A percentile compares a stretch with the other conserved stretches of the same genome.
Evolutionary conservation across 1,140 invertebrate genomes (phyloP).

Genomic region (Ectropis grisescens): DNA sequence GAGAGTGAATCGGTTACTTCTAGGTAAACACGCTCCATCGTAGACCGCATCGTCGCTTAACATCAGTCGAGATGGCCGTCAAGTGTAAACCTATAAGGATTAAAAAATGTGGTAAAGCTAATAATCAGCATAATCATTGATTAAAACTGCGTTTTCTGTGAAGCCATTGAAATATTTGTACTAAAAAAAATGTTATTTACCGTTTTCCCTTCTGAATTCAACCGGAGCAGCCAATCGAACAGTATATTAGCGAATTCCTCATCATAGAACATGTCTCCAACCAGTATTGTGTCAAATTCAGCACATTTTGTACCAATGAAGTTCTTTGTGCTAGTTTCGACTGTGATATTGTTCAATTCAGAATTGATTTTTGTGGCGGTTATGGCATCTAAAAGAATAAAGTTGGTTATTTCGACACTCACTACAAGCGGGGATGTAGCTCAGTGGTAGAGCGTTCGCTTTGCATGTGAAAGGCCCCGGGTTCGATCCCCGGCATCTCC

Average conservation of each 20-base stretch:
- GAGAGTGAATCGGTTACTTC: no score
- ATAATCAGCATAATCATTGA: no score
- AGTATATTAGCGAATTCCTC: conserved; percentile 57
- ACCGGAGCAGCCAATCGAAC: conserved; percentile 57
- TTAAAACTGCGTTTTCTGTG: no score
- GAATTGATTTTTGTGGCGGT: conserved; percentile 63
- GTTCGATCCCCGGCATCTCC: conserved; percentile 88
- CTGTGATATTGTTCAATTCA: conserved; percentile 48
- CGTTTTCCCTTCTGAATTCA: conserved; percentile 30
- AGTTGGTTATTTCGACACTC: conserved; percentile 9
- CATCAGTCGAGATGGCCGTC: no score
- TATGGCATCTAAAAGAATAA: conserved; percentile 28
- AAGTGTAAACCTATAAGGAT: no score
- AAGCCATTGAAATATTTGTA: no score
- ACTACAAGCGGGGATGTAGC: conserved; percentile 68
- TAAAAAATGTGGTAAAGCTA: no score
- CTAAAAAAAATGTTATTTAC: no score
- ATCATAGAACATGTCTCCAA: conserved; percentile 73
- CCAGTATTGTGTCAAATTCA: conserved; percentile 61
- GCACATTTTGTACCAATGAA: conserved; percentile 41
- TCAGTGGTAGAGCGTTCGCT: conserved; percentile 92
- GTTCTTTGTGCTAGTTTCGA: conserved; percentile 48
- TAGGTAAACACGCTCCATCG: no score
- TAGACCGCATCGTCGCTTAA: no score
- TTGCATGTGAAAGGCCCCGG: conserved; percentile 94